These are phyloP conservation scores for Nebria salina DNA, from an alignment of 2,888 invertebrate species.

Conservation along the genomic window DNA sequence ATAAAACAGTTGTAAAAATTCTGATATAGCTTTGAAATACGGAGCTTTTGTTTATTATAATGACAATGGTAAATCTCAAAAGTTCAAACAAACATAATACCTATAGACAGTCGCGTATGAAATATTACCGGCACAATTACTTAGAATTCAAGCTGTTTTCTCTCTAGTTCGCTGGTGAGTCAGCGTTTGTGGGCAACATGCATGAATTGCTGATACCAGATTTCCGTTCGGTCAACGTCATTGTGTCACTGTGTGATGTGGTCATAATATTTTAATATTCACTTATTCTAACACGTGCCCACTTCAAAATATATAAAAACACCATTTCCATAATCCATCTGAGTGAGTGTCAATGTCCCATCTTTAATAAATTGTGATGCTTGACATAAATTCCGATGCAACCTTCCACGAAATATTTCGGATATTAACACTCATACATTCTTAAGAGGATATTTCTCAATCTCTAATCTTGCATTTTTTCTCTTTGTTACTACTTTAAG, in stretches of 20 bases:
- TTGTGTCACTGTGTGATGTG: not conserved
- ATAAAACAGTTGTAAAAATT: not conserved
- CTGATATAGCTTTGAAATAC: no score
- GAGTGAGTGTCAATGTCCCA: not conserved
- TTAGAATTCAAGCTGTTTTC: not conserved
- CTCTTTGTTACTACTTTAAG: no score
- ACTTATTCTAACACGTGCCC: conserved; percentile 1
- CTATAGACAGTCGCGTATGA: not conserved
- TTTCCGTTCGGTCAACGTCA: not conserved
- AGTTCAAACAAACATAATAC: not conserved
- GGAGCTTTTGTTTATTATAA: not conserved
- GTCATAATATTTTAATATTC: not conserved
- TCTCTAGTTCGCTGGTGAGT: not conserved
- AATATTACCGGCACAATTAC: not conserved
- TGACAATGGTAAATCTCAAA: not conserved
- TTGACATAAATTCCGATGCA: not conserved
- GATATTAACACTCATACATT: not conserved
- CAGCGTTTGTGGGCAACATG: not conserved
- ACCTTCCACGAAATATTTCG: not conserved
- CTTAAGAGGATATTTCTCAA: not conserved
- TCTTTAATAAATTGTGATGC: not conserved
- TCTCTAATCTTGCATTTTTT: not conserved
- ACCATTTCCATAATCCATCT: not conserved
- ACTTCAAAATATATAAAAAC: not conserved
- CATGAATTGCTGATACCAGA: not conserved